Percentiles rank a stretch among this genome's conserved stretches.
Evolutionary conservation across 2,888 invertebrate species (phyloP).

Genomic region (Sthenelais limicola): DNA sequence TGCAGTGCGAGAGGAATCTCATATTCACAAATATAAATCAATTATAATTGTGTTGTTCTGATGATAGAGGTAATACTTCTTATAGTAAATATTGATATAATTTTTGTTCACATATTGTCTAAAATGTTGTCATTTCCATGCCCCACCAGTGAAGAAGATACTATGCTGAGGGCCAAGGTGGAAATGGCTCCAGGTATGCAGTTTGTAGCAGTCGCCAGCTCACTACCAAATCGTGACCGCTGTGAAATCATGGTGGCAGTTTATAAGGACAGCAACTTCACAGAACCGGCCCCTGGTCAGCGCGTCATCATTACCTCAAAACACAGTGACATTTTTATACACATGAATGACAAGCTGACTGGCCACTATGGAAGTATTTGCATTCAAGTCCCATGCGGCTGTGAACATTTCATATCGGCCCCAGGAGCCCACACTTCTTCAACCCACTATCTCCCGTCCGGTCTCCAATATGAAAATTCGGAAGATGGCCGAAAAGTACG

Average conservation of each 20-base stretch:
- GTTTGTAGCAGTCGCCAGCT: constrained; percentile 2
- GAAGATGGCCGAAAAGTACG: not conserved
- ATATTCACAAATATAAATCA: too few species aligned
- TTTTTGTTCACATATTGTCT: too few species aligned
- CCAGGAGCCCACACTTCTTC: not conserved
- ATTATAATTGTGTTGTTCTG: too few species aligned
- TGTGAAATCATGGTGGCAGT: not conserved
- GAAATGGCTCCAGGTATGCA: not conserved
- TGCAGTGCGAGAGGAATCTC: too few species aligned
- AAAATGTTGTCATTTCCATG: too few species aligned
- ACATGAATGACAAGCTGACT: not conserved
- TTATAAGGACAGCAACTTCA: not conserved
- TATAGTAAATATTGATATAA: too few species aligned
- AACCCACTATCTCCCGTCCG: not conserved
- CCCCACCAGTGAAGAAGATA: too few species aligned
- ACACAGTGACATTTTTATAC: not conserved
- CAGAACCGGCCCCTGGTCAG: not conserved
- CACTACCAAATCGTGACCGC: constrained; percentile 1
- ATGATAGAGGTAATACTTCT: too few species aligned
- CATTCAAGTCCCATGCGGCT: constrained; percentile 9
- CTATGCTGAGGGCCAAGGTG: not conserved
- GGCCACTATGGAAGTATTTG: constrained; percentile 4
- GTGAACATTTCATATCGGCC: constrained; percentile 14
- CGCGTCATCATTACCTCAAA: constrained; percentile 1
- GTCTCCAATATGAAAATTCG: not conserved